Percentiles rank a stretch among this genome's conserved stretches.
Conservation (phyloP, 2,888 invertebrate species). For the Leucozona laternaria region DNA sequence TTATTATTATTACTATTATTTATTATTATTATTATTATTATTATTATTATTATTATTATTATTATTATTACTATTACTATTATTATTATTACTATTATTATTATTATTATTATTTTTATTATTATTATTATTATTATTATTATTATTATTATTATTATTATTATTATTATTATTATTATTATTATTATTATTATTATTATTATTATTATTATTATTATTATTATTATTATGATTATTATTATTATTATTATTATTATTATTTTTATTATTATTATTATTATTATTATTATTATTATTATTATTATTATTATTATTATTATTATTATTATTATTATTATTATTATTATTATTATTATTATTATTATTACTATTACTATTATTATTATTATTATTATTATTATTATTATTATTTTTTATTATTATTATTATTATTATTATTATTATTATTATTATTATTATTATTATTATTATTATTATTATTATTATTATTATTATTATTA, state of each 20-base stretch:
- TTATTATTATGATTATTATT: conserved; percentile 16
- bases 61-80: conserved; percentile 12
- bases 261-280: conserved; percentile 17
- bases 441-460: conserved; percentile 18
- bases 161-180: conserved; percentile 20
- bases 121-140: conserved; percentile 19
- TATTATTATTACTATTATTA: conserved; percentile 19
- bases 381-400: conserved; percentile 20
- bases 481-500: not conserved
- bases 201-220: conserved; percentile 22
- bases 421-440: conserved; percentile 15
- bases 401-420: conserved; percentile 16
- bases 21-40: conserved; percentile 20
- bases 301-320: conserved; percentile 18
- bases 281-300: conserved; percentile 22
- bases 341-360: conserved; percentile 22
- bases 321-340: conserved; percentile 20
- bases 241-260: conserved; percentile 12
- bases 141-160: conserved; percentile 22
- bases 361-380: conserved; percentile 14
- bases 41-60: conserved; percentile 15
- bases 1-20: conserved; percentile 11
- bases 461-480: conserved; percentile 17
- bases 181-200: conserved; percentile 22
- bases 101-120: conserved; percentile 17